Percentiles rank a stretch among this genome's conserved stretches.
Evolutionary conservation across 2,113 vertebrate genomes (phyloP).

Genomic region (Solea senegalensis): DNA sequence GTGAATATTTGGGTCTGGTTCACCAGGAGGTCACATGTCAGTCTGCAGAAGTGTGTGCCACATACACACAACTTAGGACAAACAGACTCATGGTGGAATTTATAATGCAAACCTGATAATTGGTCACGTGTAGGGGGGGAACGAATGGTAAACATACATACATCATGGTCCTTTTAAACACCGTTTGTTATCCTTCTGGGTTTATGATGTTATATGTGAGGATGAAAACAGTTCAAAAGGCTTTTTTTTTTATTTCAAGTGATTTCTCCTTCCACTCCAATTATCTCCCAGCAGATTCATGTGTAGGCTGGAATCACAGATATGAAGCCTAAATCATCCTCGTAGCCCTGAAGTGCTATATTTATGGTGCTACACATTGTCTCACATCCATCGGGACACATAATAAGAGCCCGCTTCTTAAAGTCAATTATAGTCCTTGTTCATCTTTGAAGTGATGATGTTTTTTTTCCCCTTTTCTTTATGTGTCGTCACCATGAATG

Average conservation of each 20-base stretch:
- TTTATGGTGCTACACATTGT: slow-evolving; percentile 43
- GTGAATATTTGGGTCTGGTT: slow-evolving; percentile 26
- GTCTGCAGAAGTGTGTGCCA: slow-evolving; percentile 26
- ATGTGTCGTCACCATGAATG: background rate
- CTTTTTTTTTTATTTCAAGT: slow-evolving; percentile 18
- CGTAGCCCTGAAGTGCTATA: slow-evolving; percentile 35
- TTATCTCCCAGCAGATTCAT: slow-evolving; percentile 46
- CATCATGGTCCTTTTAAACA: too few species aligned
- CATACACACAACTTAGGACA: background rate
- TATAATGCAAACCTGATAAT: background rate
- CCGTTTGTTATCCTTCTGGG: too few species aligned
- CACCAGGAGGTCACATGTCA: slow-evolving; percentile 59
- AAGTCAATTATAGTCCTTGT: background rate
- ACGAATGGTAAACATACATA: background rate
- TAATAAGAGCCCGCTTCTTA: slow-evolving; percentile 18
- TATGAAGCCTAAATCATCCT: slow-evolving; percentile 52
- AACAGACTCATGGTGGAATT: background rate
- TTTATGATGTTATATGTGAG: slow-evolving; percentile 11
- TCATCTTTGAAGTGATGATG: slow-evolving; percentile 6
- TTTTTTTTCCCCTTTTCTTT: background rate
- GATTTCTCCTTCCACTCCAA: slow-evolving; percentile 7
- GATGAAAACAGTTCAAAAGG: slow-evolving; percentile 10
- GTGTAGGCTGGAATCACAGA: slow-evolving; percentile 32
- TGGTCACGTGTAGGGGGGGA: background rate
- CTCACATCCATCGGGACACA: background rate